Evolutionary conservation across 2,888 invertebrate species (phyloP), one percentile per base, ranked within the genome.

Genomic region (Hyalella azteca): DNA sequence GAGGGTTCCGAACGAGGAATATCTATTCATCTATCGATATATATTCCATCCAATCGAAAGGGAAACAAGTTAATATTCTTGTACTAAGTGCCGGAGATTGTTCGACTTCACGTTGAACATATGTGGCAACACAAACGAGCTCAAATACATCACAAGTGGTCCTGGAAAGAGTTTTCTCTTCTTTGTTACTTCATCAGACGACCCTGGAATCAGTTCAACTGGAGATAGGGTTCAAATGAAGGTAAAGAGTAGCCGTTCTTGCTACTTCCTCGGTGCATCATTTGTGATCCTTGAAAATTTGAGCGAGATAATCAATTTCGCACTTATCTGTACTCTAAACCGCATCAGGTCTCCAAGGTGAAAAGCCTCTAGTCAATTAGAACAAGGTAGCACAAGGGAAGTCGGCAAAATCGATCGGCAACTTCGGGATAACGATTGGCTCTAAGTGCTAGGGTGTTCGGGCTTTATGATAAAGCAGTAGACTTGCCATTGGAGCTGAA

Each of bases 271-370:
- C 85, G 86, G 86, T 85, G 86, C 85, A 85, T 85, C 85, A 80
- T 81, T 81, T 85, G 83, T 85, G 88, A 86, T 85, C 88, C 88
- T 86, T 88, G 87, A 88, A 89, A 88, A 87, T 87, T 86, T 86
- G 88, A 87, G 87, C 86, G 87, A 88, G 87, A 86, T 86, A 81
- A 79, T 32, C 19, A 86, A 85, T 86, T 85, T 87, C 89, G 87
- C 87, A 87, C 88, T 89, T 88, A 89, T 86, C 90, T 91, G 91
- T 92, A 91, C 91, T 91, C 90, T 91, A 91, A 91, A 91, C 91
- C 91, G 91, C 91, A 92, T 90, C 92, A 92, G 92, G 92, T 92
- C 91, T 92, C 91, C 91, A 91, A 92, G 91, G 91, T 91, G 89
- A 91, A 89, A 89, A 91, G 90, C 91, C 91, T 91, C 90, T 91